Conservation (phyloP, 2,888 invertebrate species). For the Acleris laterana region DNA sequence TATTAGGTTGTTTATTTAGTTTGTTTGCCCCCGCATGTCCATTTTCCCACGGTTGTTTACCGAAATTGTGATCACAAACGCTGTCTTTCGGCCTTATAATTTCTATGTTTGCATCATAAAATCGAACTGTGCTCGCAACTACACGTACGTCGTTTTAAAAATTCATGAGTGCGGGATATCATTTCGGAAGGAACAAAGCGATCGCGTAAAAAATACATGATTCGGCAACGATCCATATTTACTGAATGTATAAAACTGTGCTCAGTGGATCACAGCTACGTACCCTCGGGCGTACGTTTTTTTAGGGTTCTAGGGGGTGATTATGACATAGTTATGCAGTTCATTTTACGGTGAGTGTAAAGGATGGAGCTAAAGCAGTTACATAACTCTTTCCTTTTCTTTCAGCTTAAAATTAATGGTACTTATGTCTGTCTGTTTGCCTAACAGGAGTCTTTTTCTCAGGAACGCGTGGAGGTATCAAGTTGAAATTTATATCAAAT, state of each 20-base stretch:
- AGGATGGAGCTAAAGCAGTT: too few species aligned
- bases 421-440: too few species aligned
- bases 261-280: neutral
- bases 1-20: slow-evolving; percentile 13
- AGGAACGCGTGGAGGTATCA: too few species aligned
- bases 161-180: slow-evolving; percentile 31
- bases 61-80: slow-evolving; percentile 11
- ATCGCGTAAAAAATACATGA: slow-evolving; percentile 34
- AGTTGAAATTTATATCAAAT: too few species aligned
- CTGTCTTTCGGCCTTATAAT: slow-evolving; percentile 18
- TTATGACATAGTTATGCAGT: too few species aligned
- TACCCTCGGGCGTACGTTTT: neutral
- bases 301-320: too few species aligned
- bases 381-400: too few species aligned
- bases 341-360: too few species aligned
- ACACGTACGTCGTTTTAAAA: slow-evolving; percentile 30
- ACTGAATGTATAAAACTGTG: slow-evolving; percentile 16
- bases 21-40: slow-evolving; percentile 4
- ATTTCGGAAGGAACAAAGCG: slow-evolving; percentile 32
- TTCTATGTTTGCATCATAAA: slow-evolving; percentile 15
- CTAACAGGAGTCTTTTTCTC: too few species aligned
- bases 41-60: slow-evolving; percentile 9
- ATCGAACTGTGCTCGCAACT: slow-evolving; percentile 24
- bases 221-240: slow-evolving; percentile 27
- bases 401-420: too few species aligned